phyloP scores from a whole-genome alignment of 2,888 invertebrate species.

The Ophion ventricosus region DNA sequence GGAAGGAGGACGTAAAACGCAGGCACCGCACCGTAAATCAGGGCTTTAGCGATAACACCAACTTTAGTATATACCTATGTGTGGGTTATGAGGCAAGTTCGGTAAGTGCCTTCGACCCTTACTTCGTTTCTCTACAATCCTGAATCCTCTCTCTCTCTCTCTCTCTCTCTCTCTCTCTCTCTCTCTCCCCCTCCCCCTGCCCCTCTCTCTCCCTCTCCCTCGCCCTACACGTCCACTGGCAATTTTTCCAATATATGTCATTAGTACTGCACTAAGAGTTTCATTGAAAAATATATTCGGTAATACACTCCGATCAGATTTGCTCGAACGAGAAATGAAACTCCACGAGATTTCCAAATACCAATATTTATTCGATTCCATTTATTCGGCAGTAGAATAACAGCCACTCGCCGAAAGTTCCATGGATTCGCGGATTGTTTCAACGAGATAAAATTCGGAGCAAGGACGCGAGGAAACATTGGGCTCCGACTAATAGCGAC shows the following conservation, averaged over 20 bases:
- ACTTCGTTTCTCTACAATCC: conserved; percentile 23
- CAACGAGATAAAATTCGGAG: too few relatives aligned
- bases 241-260: neutral
- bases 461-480: too few relatives aligned
- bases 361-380: conserved; percentile 2
- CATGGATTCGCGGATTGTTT: too few relatives aligned
- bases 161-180: neutral
- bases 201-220: too few relatives aligned
- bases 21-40: conserved; percentile 68
- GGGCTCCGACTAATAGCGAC: too few relatives aligned
- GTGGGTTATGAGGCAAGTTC: conserved; percentile 71
- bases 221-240: neutral
- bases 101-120: conserved; percentile 59
- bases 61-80: conserved; percentile 66
- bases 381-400: neutral
- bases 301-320: conserved; percentile 1
- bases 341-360: conserved; percentile 1
- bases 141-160: neutral
- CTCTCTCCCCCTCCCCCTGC: neutral
- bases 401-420: too few relatives aligned
- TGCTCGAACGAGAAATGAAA: neutral
- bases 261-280: conserved; percentile 10
- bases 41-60: conserved; percentile 68
- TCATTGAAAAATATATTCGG: conserved; percentile 2
- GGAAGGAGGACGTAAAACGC: conserved; percentile 56